These are phyloP conservation scores for Lasioglossum leucozonium DNA, from an alignment of 2,888 invertebrate species.

Conservation along the genomic window DNA sequence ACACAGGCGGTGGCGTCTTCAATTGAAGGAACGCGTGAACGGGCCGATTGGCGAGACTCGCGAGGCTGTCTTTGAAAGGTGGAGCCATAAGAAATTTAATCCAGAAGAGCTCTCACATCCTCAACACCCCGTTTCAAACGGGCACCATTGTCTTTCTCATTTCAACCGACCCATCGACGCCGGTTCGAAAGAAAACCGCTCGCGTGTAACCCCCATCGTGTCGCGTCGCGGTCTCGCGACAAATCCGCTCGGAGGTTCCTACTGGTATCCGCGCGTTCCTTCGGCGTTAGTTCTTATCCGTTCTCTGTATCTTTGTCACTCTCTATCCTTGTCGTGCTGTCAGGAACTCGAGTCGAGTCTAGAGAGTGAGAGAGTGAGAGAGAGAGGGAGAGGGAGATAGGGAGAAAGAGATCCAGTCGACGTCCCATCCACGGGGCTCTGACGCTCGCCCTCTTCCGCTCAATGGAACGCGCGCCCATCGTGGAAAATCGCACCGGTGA, in stretches of 20 bases:
- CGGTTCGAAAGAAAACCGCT: constrained; percentile 39
- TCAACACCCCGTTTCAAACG: constrained; percentile 48
- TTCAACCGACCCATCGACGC: constrained; percentile 42
- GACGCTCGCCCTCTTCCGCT: constrained; percentile 73
- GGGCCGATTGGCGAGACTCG: constrained; percentile 6
- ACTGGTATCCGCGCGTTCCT: constrained; percentile 35
- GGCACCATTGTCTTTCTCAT: constrained; percentile 42
- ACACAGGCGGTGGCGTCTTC: constrained; percentile 7
- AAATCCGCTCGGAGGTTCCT: constrained; percentile 18
- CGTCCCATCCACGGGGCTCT: constrained; percentile 3
- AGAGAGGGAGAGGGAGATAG: background rate
- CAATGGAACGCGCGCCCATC: constrained; percentile 75
- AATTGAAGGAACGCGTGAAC: constrained; percentile 25
- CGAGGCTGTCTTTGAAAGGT: constrained; percentile 34
- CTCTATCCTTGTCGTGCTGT: background rate
- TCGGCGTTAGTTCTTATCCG: constrained; percentile 49
- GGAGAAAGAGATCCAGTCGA: background rate
- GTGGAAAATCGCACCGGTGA: constrained; percentile 80
- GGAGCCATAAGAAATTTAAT: constrained; percentile 48
- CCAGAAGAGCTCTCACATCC: constrained; percentile 50
- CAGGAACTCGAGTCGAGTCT: background rate
- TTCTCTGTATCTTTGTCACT: constrained; percentile 25
- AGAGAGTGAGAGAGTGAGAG: background rate
- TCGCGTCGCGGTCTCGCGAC: constrained; percentile 2
- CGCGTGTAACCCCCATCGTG: constrained; percentile 20